phyloP scores from a whole-genome alignment of 2,888 invertebrate species.

The Dryococelus australis region DNA sequence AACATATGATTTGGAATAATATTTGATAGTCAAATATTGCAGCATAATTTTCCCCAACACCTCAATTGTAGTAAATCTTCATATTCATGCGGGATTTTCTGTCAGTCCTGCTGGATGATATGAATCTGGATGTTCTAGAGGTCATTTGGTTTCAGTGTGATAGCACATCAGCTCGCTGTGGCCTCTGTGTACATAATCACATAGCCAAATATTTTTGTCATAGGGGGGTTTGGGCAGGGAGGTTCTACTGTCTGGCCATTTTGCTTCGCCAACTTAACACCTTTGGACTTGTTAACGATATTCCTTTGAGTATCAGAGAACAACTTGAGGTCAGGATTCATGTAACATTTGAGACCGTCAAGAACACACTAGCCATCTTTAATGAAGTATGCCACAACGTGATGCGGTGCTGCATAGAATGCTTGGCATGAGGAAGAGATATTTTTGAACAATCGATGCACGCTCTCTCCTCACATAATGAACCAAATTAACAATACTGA shows the following conservation, averaged over 20 bases:
- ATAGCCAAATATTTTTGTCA: not conserved
- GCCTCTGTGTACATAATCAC: not conserved
- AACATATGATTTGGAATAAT: not conserved
- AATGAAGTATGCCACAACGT: not conserved
- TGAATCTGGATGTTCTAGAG: not conserved
- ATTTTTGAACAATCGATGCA: not conserved
- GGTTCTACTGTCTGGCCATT: not conserved
- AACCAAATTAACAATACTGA: no score
- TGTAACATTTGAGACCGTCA: not conserved
- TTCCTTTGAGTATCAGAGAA: not conserved
- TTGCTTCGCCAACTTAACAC: not conserved
- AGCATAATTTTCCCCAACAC: not conserved
- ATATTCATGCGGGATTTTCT: not conserved
- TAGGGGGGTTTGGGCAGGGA: not conserved
- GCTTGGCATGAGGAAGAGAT: not conserved
- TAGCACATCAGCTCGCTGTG: not conserved
- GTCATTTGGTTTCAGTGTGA: not conserved
- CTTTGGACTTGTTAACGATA: not conserved
- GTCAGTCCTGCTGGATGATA: not conserved
- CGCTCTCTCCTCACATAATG: not conserved
- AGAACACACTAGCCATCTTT: not conserved
- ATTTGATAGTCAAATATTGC: not conserved
- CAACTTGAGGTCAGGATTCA: not conserved
- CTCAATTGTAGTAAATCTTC: not conserved
- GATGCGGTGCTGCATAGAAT: not conserved